Percentiles rank a stretch among this genome's conserved stretches.
phyloP scores from a whole-genome alignment of 2,888 invertebrate species.

The Tridacna gigas region DNA sequence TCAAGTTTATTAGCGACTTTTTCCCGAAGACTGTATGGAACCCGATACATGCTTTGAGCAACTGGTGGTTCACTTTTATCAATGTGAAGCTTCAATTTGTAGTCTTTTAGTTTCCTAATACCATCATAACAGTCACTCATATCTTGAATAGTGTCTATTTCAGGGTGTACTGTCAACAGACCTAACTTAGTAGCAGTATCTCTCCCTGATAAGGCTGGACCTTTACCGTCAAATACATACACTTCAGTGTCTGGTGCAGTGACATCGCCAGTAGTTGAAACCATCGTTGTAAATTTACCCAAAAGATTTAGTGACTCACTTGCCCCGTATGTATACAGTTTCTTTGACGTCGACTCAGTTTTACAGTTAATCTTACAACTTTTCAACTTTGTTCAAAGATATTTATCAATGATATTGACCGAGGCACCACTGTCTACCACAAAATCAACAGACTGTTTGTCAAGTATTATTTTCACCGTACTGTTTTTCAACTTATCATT shows the following conservation, averaged over 20 bases:
- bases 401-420: conserved; percentile 32
- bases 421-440: conserved; percentile 56
- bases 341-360: conserved; percentile 28
- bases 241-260: conserved; percentile 34
- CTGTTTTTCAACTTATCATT: conserved; percentile 26
- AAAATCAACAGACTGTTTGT: conserved; percentile 7
- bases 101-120: background rate
- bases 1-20: background rate
- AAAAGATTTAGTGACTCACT: conserved; percentile 23
- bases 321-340: conserved; percentile 46
- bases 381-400: conserved; percentile 46
- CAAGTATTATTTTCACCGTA: background rate
- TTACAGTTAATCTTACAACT: conserved; percentile 37
- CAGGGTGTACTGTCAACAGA: background rate
- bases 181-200: background rate
- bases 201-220: conserved; percentile 20
- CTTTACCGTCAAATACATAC: conserved; percentile 38
- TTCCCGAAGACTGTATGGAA: background rate
- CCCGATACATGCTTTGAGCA: background rate
- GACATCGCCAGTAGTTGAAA: background rate
- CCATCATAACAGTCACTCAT: background rate
- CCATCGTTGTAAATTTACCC: conserved; percentile 30
- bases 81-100: background rate
- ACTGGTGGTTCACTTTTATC: background rate
- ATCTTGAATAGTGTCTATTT: conserved; percentile 3